Conservation (phyloP, 2,888 invertebrate genomes). For the Calliopum simillimum region DNA sequence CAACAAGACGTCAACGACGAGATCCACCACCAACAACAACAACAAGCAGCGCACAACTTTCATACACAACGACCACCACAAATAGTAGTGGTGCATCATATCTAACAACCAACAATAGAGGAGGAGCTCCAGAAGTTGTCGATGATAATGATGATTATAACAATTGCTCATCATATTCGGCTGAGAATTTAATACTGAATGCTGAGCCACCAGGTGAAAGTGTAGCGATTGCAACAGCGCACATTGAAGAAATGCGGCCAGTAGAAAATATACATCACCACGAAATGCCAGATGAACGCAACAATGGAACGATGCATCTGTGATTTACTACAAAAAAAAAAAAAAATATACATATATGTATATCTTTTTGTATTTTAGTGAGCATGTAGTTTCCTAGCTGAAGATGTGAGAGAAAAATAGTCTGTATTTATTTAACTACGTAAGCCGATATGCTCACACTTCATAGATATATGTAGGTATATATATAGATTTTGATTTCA, state of each 20-base stretch:
- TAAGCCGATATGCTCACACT: no score
- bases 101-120: conserved; percentile 43
- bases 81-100: no score
- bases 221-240: conserved; percentile 46
- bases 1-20: conserved; percentile 34
- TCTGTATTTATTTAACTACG: conserved; percentile 26
- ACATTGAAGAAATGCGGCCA: background rate
- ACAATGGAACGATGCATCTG: conserved; percentile 48
- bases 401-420: conserved; percentile 17
- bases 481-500: no score
- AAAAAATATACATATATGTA: background rate
- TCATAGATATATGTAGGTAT: no score
- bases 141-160: background rate
- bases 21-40: no score
- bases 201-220: conserved; percentile 53
- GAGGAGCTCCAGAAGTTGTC: conserved; percentile 28
- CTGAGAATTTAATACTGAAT: conserved; percentile 53
- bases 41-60: no score
- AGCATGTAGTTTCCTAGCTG: conserved; percentile 7
- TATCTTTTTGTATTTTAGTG: no score
- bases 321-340: conserved; percentile 47
- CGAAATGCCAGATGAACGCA: conserved; percentile 33
- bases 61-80: no score
- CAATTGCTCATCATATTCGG: conserved; percentile 47
- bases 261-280: background rate